phyloP scores from a whole-genome alignment of 2,797 vertebrate species.

The Peromyscus nudipes region DNA sequence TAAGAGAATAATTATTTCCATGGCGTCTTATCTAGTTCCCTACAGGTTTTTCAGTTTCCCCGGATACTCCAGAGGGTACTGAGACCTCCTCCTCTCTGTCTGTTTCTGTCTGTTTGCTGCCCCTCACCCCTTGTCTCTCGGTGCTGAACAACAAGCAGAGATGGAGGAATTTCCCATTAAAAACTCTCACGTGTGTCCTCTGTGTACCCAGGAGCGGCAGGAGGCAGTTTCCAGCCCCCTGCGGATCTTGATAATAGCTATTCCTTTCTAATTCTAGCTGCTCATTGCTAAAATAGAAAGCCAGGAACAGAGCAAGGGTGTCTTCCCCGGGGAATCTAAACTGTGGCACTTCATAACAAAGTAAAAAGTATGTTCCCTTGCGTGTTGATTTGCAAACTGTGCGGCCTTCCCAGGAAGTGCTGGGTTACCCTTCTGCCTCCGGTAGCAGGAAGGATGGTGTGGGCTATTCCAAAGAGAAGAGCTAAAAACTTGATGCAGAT shows the following conservation, averaged over 20 bases:
- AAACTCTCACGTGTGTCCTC: slow-evolving; percentile 39
- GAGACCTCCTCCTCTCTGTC: neutral
- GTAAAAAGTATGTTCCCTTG: slow-evolving; percentile 30
- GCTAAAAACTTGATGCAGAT: neutral
- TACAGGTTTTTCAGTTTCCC: neutral
- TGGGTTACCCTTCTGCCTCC: slow-evolving; percentile 37
- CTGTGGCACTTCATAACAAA: slow-evolving; percentile 41
- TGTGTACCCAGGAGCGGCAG: slow-evolving; percentile 23
- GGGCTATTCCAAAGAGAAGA: slow-evolving; percentile 3
- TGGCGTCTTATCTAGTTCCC: neutral
- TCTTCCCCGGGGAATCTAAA: slow-evolving; percentile 63
- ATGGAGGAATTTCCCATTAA: slow-evolving; percentile 58
- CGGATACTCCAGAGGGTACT: neutral
- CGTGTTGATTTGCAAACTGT: slow-evolving; percentile 34
- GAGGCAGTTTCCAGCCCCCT: slow-evolving; percentile 67
- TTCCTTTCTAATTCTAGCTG: slow-evolving; percentile 72
- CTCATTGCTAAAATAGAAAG: slow-evolving; percentile 66
- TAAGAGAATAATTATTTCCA: slow-evolving; percentile 58
- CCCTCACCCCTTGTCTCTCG: slow-evolving; percentile 12
- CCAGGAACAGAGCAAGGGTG: slow-evolving; percentile 51
- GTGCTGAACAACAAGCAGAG: slow-evolving; percentile 32
- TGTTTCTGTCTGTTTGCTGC: neutral
- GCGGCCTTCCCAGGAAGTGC: neutral
- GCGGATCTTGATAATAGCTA: slow-evolving; percentile 67
- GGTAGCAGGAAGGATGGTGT: neutral